Evolutionary conservation across 2,888 invertebrate species (phyloP), one percentile per base, ranked within the genome.

Genomic region (Thecophora atra): DNA sequence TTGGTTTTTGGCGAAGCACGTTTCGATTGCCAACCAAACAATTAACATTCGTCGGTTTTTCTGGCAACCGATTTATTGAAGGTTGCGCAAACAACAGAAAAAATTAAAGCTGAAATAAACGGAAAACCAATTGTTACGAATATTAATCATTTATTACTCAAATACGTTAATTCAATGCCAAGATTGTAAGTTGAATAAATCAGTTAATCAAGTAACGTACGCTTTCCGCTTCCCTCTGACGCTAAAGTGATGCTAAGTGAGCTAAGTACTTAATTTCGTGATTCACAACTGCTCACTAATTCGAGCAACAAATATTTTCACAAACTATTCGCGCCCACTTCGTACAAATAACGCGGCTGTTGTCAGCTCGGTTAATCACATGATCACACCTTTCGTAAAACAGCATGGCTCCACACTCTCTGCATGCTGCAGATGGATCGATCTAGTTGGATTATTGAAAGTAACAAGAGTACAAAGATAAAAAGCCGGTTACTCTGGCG

Each of bases 221-320:
- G 6, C 37, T 6, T 8, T 37, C 37, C 37, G 37, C 11, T 8
- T 37, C 11, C 37, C 37, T 11, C 6, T 44, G n/a, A 30, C 21
- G 64, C 67, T 70, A 70, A 73, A 70, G 66, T 74, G 73, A 77
- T 76, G 74, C 75, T 76, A 77, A 77, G 75, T 77, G 72, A 71
- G 67, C 52, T 77, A 72, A 71, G 67, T 47, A 71, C 70, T 72
- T 56, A 44, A 24, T 58, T 73, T 62, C 72, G 73, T 75, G 63
- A 60, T 52, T 73, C 71, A 68, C 75, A 76, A 76, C 74, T 76
- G 77, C 75, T 56, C 54, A 71, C 66, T 71, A 63, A 63, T 67
- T 63, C 66, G 54, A 70, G 52, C 15, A 71, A 73, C 56, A 72
- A 74, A 74, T 75, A 73, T 75, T 75, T 73, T 75, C 71, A 71